Percentiles rank a stretch among this genome's conserved stretches.
Evolutionary conservation across 1,140 invertebrate species (phyloP).

Genomic region (Scaptomyza pallida): DNA sequence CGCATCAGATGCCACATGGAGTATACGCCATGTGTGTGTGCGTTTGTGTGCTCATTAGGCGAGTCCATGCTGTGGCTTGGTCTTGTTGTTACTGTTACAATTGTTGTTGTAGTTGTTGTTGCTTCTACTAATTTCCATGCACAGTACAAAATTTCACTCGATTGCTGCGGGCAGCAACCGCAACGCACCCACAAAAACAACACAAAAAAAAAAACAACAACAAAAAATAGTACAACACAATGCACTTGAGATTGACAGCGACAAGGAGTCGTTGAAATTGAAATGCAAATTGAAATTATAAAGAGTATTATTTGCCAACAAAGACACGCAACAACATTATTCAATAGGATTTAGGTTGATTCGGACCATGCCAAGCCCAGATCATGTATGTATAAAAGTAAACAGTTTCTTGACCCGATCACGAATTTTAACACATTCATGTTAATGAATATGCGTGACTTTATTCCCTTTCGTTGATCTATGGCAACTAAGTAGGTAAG

Average conservation of each 20-base stretch:
- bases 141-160: slow-evolving; percentile 58
- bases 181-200: slow-evolving; percentile 36
- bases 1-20: slow-evolving; percentile 40
- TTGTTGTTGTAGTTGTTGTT: slow-evolving; percentile 16
- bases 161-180: slow-evolving; percentile 1
- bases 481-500: slow-evolving; percentile 17
- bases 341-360: not conserved
- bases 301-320: slow-evolving; percentile 32
- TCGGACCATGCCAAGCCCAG: not conserved
- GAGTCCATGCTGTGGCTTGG: slow-evolving; percentile 28
- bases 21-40: slow-evolving; percentile 53
- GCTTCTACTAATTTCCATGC: slow-evolving; percentile 65
- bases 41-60: slow-evolving; percentile 71
- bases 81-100: not conserved
- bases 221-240: slow-evolving; percentile 37
- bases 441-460: slow-evolving; percentile 32
- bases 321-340: slow-evolving; percentile 29
- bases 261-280: slow-evolving; percentile 21
- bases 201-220: not conserved
- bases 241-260: slow-evolving; percentile 53
- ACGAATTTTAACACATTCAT: slow-evolving; percentile 45
- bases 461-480: slow-evolving; percentile 49
- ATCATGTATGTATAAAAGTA: not conserved
- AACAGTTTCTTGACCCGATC: slow-evolving; percentile 49
- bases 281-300: slow-evolving; percentile 30